Evolutionary conservation across 2,113 vertebrate genomes (phyloP).

Genomic region (Isurus oxyrinchus): DNA sequence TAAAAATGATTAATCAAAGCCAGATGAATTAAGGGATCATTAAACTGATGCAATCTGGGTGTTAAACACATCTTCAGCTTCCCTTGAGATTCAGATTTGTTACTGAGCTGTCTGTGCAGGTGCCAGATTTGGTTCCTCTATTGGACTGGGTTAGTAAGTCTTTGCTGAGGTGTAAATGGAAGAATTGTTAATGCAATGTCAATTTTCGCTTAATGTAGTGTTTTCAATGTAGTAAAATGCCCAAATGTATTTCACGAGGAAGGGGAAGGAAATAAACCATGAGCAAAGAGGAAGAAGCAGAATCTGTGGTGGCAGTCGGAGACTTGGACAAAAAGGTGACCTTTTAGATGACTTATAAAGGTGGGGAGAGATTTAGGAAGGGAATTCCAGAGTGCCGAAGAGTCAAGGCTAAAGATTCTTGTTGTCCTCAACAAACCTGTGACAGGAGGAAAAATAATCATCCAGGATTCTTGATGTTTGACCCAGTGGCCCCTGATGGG

Average conservation of each 20-base stretch:
- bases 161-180: neutral
- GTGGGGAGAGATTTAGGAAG: neutral
- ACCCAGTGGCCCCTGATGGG: neutral
- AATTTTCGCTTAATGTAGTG: neutral
- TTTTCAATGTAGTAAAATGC: neutral
- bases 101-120: neutral
- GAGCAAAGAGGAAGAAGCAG: neutral
- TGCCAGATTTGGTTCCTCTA: neutral
- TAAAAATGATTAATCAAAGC: conserved; percentile 7
- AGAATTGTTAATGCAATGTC: neutral
- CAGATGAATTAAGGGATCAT: neutral
- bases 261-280: neutral
- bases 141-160: neutral
- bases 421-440: neutral
- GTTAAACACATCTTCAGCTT: neutral
- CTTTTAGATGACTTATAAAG: neutral
- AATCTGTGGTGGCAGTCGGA: too few species aligned
- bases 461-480: neutral
- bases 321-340: neutral
- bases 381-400: neutral
- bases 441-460: neutral
- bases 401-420: neutral
- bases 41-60: neutral
- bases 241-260: neutral
- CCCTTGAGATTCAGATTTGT: neutral